Evolutionary conservation across 2,888 invertebrate species (phyloP).

Genomic region (Athalia cordata): DNA sequence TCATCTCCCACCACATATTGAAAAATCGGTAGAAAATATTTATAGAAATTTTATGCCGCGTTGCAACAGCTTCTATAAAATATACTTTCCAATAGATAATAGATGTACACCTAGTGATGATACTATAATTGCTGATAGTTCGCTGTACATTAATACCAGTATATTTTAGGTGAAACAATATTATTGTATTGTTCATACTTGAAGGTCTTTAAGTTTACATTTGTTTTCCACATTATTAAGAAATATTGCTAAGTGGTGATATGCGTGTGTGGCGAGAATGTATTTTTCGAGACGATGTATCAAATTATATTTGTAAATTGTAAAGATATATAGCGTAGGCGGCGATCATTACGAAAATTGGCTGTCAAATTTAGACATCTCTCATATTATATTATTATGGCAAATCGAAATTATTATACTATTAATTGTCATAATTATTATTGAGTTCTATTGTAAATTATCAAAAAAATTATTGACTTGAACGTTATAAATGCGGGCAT

Average conservation of each 20-base stretch:
- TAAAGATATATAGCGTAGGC: conserved; percentile 62
- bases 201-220: conserved; percentile 61
- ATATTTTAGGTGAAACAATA: conserved; percentile 48
- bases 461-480: conserved; percentile 48
- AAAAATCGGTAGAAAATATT: conserved; percentile 13
- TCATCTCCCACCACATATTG: conserved; percentile 39
- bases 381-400: conserved; percentile 40
- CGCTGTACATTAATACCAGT: conserved; percentile 57
- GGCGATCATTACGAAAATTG: conserved; percentile 16
- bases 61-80: conserved; percentile 52
- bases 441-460: conserved; percentile 51
- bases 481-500: conserved; percentile 64
- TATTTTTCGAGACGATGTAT: conserved; percentile 69
- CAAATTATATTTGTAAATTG: conserved; percentile 72
- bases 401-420: conserved; percentile 39
- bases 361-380: conserved; percentile 5
- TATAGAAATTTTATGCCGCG: conserved; percentile 40
- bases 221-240: conserved; percentile 63
- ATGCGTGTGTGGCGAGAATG: conserved; percentile 63
- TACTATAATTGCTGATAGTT: conserved; percentile 52
- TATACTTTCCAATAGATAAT: conserved; percentile 56
- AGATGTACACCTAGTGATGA: conserved; percentile 45
- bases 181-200: conserved; percentile 60
- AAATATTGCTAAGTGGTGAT: conserved; percentile 55
- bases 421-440: conserved; percentile 35